Evolutionary conservation across 2,113 vertebrate species (phyloP).

Genomic region (Serinus canaria): DNA sequence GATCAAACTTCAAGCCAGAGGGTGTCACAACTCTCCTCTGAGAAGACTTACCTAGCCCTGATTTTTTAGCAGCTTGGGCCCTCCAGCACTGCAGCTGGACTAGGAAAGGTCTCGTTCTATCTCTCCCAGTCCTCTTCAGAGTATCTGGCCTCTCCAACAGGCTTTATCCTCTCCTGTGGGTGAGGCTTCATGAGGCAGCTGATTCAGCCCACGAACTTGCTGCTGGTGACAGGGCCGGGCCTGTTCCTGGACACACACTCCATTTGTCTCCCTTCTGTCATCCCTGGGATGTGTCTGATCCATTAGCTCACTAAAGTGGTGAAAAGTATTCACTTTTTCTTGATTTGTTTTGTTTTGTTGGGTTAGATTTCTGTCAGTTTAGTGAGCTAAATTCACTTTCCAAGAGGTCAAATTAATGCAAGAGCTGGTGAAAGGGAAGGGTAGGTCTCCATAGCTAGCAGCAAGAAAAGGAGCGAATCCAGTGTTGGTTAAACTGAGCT

Average conservation of each 20-base stretch:
- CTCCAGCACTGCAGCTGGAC: background rate
- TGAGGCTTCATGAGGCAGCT: background rate
- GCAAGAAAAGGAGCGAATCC: background rate
- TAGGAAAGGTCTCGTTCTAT: background rate
- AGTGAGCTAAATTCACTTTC: conserved; percentile 45
- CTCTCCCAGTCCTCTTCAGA: background rate
- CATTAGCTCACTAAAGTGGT: conserved; percentile 49
- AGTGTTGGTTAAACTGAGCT: background rate
- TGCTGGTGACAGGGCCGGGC: conserved; percentile 43
- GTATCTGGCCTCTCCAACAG: background rate
- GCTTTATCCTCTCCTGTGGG: background rate
- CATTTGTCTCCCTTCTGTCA: conserved; percentile 52
- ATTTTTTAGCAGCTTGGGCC: background rate
- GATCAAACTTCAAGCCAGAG: background rate
- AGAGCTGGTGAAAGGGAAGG: conserved; percentile 40
- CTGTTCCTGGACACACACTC: background rate
- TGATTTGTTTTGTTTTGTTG: conserved; percentile 44
- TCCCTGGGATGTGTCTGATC: conserved; percentile 36
- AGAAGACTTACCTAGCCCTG: background rate
- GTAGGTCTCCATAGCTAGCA: conserved; percentile 10
- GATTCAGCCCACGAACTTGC: background rate
- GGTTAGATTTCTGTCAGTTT: conserved; percentile 29
- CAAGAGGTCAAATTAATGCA: background rate
- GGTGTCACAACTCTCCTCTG: background rate
- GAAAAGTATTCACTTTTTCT: conserved; percentile 60